Base-by-base conservation (phyloP, 2,113 vertebrate species). In the Sporophila hypoxantha region DNA sequence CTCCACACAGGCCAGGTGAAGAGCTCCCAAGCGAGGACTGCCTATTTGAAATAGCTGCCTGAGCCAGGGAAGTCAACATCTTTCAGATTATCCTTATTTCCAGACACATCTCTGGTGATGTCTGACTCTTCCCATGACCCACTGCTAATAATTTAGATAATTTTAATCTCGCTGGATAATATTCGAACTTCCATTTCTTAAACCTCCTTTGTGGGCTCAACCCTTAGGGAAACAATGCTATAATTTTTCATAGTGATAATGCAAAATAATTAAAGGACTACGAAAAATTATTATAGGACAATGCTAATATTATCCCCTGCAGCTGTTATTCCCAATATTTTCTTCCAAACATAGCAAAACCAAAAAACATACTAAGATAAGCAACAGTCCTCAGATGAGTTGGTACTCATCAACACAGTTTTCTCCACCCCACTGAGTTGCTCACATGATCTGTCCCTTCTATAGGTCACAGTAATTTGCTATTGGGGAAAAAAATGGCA, bases 41-140 rank as follows among this genome's bases (percentile, higher is more conserved):
- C 20, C 46, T 66, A 19, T 50, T 13, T 55, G 23, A 25, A 76
- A 87, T 0, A 76, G 64, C 8, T 55, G 29, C 3, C 29, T 25
- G 12, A 8, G 20, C 17, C 67, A 50, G 23, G 32, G 17, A 61
- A 82, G 37, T 7, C 5, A 84, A 37, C 0, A 0, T 10, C 60
- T 60, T 61, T 79, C 34, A 16, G 7, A 21, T 29, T 5, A 53
- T 14, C 32, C 12, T 82, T 57, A 49, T 27, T 87, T 65, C 22
- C 62, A 65, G 26, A 17, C 39, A 49, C 2, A 1, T 56, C 34
- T 56, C 34, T 84, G 67, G 50, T 76, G 49, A 64, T 46, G 62
- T 13, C 67, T 12, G 67, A 62, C 65, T 84, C 69, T n/a, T 71
- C 25, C 61, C 5, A 7, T 18, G 13, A 78, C n/a, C 39, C 64